These are phyloP conservation scores for Sarcophaga subvicina DNA, from an alignment of 2,888 invertebrate species.

Conservation along the genomic window DNA sequence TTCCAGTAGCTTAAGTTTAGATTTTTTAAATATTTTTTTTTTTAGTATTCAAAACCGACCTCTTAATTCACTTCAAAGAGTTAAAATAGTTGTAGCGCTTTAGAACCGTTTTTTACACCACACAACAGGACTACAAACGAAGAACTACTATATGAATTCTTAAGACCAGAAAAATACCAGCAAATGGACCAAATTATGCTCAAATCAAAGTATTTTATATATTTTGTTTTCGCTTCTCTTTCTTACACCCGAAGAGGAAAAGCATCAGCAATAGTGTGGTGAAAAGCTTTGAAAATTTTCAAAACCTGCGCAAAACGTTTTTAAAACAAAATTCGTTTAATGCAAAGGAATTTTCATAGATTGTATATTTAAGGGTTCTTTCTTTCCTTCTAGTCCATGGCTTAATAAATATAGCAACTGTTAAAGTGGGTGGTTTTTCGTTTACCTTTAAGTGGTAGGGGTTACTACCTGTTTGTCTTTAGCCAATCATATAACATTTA, in stretches of 20 bases:
- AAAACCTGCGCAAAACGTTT: slow-evolving; percentile 59
- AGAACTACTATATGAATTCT: slow-evolving; percentile 78
- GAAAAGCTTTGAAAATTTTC: slow-evolving; percentile 75
- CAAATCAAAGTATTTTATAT: slow-evolving; percentile 63
- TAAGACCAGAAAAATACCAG: slow-evolving; percentile 73
- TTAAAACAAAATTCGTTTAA: slow-evolving; percentile 11
- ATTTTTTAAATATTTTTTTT: slow-evolving; percentile 11
- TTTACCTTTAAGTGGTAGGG: slow-evolving; percentile 26
- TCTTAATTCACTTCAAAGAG: slow-evolving; percentile 37
- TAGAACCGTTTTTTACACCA: slow-evolving; percentile 72
- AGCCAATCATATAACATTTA: slow-evolving; percentile 72
- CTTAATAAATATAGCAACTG: slow-evolving; percentile 53
- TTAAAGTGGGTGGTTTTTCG: slow-evolving; percentile 50
- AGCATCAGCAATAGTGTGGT: slow-evolving; percentile 73
- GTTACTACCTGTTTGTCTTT: slow-evolving; percentile 47
- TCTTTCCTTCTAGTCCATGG: slow-evolving; percentile 32
- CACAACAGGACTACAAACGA: slow-evolving; percentile 81
- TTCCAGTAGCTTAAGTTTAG: slow-evolving; percentile 8
- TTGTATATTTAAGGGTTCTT: slow-evolving; percentile 43
- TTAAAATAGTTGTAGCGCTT: slow-evolving; percentile 64
- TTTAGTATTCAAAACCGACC: slow-evolving; percentile 43
- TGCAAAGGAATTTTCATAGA: slow-evolving; percentile 54
- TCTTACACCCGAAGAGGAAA: slow-evolving; percentile 50
- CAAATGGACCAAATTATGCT: slow-evolving; percentile 76
- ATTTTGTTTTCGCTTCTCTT: slow-evolving; percentile 67